phyloP scores from a whole-genome alignment of 2,888 invertebrate species.

The Alitta virens region DNA sequence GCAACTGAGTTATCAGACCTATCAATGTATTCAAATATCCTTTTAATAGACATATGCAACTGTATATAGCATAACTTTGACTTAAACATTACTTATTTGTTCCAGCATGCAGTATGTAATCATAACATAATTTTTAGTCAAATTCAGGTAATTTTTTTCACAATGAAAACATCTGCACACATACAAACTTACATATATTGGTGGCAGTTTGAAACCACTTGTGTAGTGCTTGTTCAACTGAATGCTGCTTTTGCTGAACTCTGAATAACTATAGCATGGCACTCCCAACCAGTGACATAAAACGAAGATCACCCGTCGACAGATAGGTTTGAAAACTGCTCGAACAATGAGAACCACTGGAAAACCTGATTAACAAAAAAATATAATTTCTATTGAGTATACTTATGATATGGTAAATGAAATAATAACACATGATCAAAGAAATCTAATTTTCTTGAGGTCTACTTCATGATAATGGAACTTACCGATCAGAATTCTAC shows the following conservation, averaged over 20 bases:
- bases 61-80: too few relatives aligned
- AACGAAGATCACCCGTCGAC: not conserved
- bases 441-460: too few relatives aligned
- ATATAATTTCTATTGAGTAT: not conserved
- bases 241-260: constrained; percentile 4
- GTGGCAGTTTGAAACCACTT: constrained; percentile 6
- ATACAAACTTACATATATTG: constrained; percentile 5
- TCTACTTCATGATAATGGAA: not conserved
- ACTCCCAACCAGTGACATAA: not conserved
- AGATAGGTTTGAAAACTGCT: constrained; percentile 1
- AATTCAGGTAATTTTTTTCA: too few relatives aligned
- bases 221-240: constrained; percentile 16
- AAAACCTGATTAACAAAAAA: constrained; percentile 3
- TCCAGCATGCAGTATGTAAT: too few relatives aligned
- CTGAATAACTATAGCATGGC: constrained; percentile 7
- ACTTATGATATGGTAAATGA: not conserved
- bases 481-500: not conserved
- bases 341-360: constrained; percentile 6
- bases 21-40: too few relatives aligned
- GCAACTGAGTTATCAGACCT: too few relatives aligned
- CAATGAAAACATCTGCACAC: too few relatives aligned
- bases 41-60: too few relatives aligned
- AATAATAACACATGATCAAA: not conserved
- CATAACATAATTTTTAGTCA: too few relatives aligned
- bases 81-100: too few relatives aligned